Evolutionary conservation across 2,113 vertebrate species (phyloP).

Genomic region (Eleginops maclovinus): DNA sequence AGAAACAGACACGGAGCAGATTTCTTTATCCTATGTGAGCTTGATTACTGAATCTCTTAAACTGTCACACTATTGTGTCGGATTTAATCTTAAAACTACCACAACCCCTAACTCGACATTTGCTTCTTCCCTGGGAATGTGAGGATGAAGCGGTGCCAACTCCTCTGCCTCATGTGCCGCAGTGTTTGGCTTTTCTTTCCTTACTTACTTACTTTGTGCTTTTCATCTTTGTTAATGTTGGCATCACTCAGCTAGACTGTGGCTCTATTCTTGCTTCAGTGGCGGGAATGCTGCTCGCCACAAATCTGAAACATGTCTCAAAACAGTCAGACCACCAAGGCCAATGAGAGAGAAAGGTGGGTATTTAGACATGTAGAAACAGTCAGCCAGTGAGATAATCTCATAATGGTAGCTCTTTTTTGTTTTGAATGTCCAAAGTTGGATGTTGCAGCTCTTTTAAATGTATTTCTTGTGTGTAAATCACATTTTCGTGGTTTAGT

Average conservation of each 20-base stretch:
- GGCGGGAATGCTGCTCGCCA: conserved; percentile 38
- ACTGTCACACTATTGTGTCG: neutral
- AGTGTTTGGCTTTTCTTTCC: conserved; percentile 33
- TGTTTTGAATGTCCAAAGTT: conserved; percentile 1
- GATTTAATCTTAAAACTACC: conserved; percentile 19
- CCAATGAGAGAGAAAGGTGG: conserved; percentile 19
- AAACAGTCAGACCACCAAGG: conserved; percentile 13
- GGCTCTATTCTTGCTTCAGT: conserved; percentile 39
- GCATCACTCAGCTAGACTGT: conserved; percentile 12
- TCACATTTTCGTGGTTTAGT: neutral
- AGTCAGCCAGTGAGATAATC: neutral
- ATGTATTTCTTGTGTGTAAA: neutral
- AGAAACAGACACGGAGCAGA: neutral
- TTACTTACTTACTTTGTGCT: conserved; percentile 15
- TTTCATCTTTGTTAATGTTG: conserved; percentile 56
- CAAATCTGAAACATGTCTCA: neutral
- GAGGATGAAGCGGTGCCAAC: neutral
- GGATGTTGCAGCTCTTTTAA: neutral
- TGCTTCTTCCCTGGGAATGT: conserved; percentile 9
- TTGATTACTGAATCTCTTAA: neutral
- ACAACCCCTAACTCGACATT: neutral
- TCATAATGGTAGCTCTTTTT: neutral
- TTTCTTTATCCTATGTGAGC: neutral
- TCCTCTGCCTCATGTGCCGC: conserved; percentile 22
- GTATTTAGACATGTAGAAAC: conserved; percentile 2